These are phyloP conservation scores for Steinernema feltiae DNA, from an alignment of 1,140 invertebrate genomes.

Conservation along the genomic window DNA sequence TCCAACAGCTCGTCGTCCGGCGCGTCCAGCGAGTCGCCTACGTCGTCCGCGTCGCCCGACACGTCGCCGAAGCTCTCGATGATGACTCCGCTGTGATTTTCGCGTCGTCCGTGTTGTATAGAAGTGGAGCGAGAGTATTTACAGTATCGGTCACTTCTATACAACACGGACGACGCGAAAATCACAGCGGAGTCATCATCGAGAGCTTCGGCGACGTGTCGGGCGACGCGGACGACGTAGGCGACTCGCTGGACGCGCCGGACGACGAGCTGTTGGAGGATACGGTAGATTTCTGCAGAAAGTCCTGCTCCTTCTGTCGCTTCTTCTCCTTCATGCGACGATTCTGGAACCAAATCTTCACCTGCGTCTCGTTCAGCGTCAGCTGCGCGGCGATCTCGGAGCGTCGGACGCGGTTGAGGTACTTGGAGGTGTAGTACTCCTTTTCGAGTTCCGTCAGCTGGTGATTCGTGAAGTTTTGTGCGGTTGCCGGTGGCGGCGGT, in stretches of 20 bases:
- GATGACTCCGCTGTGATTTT: neutral
- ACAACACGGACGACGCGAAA: neutral
- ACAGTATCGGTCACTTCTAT: neutral
- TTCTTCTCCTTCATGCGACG: slow-evolving; percentile 73
- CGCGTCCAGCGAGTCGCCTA: neutral
- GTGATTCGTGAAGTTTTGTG: slow-evolving; percentile 97
- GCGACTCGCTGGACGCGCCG: neutral
- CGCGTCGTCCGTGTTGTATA: neutral
- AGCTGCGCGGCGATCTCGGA: slow-evolving; percentile 94
- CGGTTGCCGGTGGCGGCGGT: slow-evolving; percentile 59
- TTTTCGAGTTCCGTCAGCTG: slow-evolving; percentile 94
- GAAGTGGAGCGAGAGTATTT: slow-evolving; percentile 9
- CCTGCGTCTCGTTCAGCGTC: slow-evolving; percentile 91
- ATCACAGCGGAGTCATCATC: neutral
- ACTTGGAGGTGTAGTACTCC: slow-evolving; percentile 99
- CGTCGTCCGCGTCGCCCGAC: neutral
- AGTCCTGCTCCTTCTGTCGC: slow-evolving; percentile 51
- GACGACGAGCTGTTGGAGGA: neutral
- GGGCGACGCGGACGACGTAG: neutral
- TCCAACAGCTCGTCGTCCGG: neutral
- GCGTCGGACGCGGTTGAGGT: slow-evolving; percentile 84
- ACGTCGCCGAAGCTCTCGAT: neutral
- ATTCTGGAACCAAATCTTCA: slow-evolving; percentile 68
- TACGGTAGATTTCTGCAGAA: slow-evolving; percentile 21
- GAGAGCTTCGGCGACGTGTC: neutral